Base-by-base conservation (phyloP, 2,797 vertebrate genomes). In the Arctocebus calabarensis region DNA sequence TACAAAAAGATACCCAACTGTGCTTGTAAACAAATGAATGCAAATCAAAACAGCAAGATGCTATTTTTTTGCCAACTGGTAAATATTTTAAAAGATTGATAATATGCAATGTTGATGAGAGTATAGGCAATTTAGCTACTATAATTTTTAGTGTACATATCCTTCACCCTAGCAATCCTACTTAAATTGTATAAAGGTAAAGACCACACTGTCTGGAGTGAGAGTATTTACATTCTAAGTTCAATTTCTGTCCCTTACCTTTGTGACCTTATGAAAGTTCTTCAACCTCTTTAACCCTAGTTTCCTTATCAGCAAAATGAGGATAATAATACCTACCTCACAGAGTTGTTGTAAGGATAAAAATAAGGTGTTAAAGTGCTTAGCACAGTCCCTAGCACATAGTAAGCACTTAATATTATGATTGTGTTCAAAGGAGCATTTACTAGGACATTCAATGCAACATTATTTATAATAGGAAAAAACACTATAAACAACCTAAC, bases 11-110 rank as follows among this genome's bases (percentile, higher is more conserved):
- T 52, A 52, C 4, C 48, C 48, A 52, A 52, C 48, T 52, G 48
- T 52, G 48, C 48, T 52, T 52, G 32, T 92, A 94, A 94, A 91
- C 75, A 45, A 88, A 91, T 88, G 29, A 77, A 75, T 68, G 27
- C 34, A 94, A 92, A 96, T 88, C 40, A 93, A 90, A 90, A 66
- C 7, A 93, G 20, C 64, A 96, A 91, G 57, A 55, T 86, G 45
- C 2, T 48, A 22, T 27, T 71, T 84, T 77, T 74, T 14, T 52
- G 40, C 45, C 48, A 84, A 84, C 45, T 10, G 27, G 27, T 29
- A 83, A 57, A 48, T 70, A 75, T 96, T 94, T 59, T 57, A 82
- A 91, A 64, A 73, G 34, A 43, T 27, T 71, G 48, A 55, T 87
- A 91, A 66, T 48, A 84, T 75, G 29, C 34, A 73, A 22, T 70